Percentiles rank a stretch among this genome's conserved stretches.
Conservation (phyloP, 2,888 invertebrate genomes). For the Achlya flavicornis region DNA sequence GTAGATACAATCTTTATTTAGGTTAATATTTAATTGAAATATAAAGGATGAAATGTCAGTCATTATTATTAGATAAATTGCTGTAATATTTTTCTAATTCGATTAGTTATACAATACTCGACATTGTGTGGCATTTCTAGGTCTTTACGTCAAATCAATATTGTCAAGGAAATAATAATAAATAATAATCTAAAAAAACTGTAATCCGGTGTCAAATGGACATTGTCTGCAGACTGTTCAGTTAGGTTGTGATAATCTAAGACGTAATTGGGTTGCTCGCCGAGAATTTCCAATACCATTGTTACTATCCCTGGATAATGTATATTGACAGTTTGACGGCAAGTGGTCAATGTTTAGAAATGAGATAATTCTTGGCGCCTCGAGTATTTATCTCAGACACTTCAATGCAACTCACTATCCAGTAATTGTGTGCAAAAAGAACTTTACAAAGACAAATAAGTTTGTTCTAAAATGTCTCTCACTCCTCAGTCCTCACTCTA, state of each 20-base stretch:
- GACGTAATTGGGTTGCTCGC: constrained; percentile 4
- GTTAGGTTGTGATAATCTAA: constrained; percentile 7
- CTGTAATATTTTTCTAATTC: constrained; percentile 20
- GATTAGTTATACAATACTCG: constrained; percentile 19
- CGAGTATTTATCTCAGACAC: neutral
- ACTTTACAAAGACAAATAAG: constrained; percentile 40
- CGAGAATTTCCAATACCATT: neutral
- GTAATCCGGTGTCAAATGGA: constrained; percentile 9
- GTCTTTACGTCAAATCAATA: constrained; percentile 17
- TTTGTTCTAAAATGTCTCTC: constrained; percentile 51
- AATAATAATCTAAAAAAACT: no score
- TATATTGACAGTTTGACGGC: constrained; percentile 10
- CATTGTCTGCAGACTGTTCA: neutral
- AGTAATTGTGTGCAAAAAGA: constrained; percentile 25
- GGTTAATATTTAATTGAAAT: constrained; percentile 5
- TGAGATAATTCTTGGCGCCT: constrained; percentile 7
- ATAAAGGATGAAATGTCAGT: constrained; percentile 10
- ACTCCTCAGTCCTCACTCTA: constrained; percentile 57
- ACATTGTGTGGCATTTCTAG: constrained; percentile 25
- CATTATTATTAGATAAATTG: constrained; percentile 11
- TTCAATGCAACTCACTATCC: constrained; percentile 11
- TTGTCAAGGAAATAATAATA: constrained; percentile 25
- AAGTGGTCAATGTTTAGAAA: constrained; percentile 8
- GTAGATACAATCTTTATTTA: neutral
- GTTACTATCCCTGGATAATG: neutral